Evolutionary conservation across 2,797 vertebrate genomes (phyloP).

Genomic region (Babyrousa celebensis): DNA sequence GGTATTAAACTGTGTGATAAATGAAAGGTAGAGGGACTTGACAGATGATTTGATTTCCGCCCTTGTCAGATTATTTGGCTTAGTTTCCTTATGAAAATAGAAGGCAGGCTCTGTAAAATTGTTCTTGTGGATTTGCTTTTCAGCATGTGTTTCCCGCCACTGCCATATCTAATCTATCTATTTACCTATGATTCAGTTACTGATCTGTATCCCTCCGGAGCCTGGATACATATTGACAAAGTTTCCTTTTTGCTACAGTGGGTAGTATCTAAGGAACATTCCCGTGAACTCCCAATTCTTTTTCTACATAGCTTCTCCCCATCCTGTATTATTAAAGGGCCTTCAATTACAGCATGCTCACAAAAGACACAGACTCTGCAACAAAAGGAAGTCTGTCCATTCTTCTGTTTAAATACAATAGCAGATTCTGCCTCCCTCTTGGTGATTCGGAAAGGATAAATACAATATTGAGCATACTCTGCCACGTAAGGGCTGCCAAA

Average conservation of each 20-base stretch:
- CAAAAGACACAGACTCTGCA: slow-evolving; percentile 82
- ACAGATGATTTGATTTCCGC: slow-evolving; percentile 88
- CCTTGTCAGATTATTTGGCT: slow-evolving; percentile 89
- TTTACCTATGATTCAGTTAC: slow-evolving; percentile 89
- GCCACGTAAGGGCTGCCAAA: slow-evolving; percentile 77
- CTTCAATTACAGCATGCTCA: slow-evolving; percentile 72
- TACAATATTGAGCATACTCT: slow-evolving; percentile 76
- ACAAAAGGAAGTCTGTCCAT: slow-evolving; percentile 85
- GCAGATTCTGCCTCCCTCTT: slow-evolving; percentile 81
- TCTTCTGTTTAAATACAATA: slow-evolving; percentile 80
- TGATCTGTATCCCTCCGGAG: slow-evolving; percentile 88
- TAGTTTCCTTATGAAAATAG: slow-evolving; percentile 88
- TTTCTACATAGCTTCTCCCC: slow-evolving; percentile 78
- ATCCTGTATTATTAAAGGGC: slow-evolving; percentile 87
- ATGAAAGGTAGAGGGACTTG: slow-evolving; percentile 87
- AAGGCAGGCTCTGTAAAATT: slow-evolving; percentile 89
- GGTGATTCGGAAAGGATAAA: slow-evolving; percentile 78
- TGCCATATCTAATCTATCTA: slow-evolving; percentile 89
- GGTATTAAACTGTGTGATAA: slow-evolving; percentile 87
- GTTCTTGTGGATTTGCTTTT: slow-evolving; percentile 88
- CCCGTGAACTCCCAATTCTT: slow-evolving; percentile 77
- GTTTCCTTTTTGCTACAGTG: slow-evolving; percentile 84
- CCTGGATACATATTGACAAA: slow-evolving; percentile 87
- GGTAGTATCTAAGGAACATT: slow-evolving; percentile 72
- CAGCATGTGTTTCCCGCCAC: slow-evolving; percentile 78